Evolutionary conservation across 2,888 invertebrate genomes (phyloP).

Genomic region (Mongoloraphidia duomilia): DNA sequence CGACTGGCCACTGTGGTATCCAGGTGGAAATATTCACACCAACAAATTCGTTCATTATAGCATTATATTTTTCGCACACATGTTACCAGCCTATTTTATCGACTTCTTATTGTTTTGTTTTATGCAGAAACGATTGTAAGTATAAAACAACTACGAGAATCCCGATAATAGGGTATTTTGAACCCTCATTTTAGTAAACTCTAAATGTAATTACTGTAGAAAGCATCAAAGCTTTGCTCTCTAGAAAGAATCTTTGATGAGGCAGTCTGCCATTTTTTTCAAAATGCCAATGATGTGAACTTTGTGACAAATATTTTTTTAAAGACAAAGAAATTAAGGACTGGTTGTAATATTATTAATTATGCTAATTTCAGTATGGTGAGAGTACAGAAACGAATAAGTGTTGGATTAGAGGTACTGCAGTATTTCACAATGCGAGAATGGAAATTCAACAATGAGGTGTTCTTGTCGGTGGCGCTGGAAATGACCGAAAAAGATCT

Average conservation of each 20-base stretch:
- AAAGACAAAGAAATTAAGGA: no score
- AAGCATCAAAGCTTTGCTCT: no score
- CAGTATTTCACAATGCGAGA: conserved; percentile 63
- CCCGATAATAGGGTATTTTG: no score
- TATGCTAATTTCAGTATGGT: conserved; percentile 34
- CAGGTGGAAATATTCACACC: conserved; percentile 51
- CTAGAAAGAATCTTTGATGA: no score
- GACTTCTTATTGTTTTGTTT: conserved; percentile 48
- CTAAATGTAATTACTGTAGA: no score
- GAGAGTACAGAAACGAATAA: conserved; percentile 40
- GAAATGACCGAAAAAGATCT: conserved; percentile 38
- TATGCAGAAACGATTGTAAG: conserved; percentile 62
- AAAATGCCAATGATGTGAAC: no score
- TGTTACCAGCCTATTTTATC: conserved; percentile 57
- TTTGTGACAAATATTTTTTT: no score
- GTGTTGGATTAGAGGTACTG: conserved; percentile 42
- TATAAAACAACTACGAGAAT: conserved; percentile 13
- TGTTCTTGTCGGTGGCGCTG: conserved; percentile 35
- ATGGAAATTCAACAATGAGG: conserved; percentile 56
- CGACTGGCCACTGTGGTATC: conserved; percentile 59
- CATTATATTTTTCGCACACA: conserved; percentile 50
- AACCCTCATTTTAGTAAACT: no score
- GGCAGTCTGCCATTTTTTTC: no score
- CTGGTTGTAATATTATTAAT: no score
- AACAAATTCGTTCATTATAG: conserved; percentile 47